Percentiles rank a stretch among this genome's conserved stretches.
These are phyloP conservation scores for Limanda limanda DNA, from an alignment of 2,113 vertebrate species.

Conservation along the genomic window DNA sequence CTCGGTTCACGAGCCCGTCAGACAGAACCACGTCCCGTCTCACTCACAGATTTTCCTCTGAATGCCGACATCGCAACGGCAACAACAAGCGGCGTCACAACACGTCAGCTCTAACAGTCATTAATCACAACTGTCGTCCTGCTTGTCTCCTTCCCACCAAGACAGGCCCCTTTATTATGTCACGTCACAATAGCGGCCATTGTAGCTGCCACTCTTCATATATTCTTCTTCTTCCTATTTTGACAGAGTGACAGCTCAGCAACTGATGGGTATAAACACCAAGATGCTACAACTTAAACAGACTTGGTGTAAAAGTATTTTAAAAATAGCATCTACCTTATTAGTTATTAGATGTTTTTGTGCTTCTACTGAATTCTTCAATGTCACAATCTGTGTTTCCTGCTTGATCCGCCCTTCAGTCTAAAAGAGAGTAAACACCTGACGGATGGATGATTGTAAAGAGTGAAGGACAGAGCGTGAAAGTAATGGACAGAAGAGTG, in stretches of 20 bases:
- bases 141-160: slow-evolving; percentile 15
- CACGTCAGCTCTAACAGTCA: slow-evolving; percentile 11
- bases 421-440: slow-evolving; percentile 19
- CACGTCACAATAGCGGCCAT: too few species aligned
- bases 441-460: neutral
- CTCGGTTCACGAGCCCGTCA: slow-evolving; percentile 22
- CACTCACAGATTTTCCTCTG: slow-evolving; percentile 10
- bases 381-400: neutral
- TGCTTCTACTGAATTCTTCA: neutral
- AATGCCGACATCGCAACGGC: slow-evolving; percentile 21
- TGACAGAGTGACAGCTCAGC: slow-evolving; percentile 4
- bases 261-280: slow-evolving; percentile 13
- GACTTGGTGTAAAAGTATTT: too few species aligned
- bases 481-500: slow-evolving; percentile 48
- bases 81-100: slow-evolving; percentile 22
- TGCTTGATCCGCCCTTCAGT: neutral
- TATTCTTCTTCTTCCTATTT: too few species aligned
- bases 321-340: too few species aligned
- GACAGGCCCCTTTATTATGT: slow-evolving; percentile 14
- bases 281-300: neutral
- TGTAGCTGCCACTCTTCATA: too few species aligned
- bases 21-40: slow-evolving; percentile 15
- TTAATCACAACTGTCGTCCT: slow-evolving; percentile 45
- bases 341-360: neutral
- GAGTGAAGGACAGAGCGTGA: slow-evolving; percentile 20